Percentiles rank a stretch among this genome's conserved stretches.
phyloP scores from a whole-genome alignment of 1,140 invertebrate genomes.

The Calliphora vicina region DNA sequence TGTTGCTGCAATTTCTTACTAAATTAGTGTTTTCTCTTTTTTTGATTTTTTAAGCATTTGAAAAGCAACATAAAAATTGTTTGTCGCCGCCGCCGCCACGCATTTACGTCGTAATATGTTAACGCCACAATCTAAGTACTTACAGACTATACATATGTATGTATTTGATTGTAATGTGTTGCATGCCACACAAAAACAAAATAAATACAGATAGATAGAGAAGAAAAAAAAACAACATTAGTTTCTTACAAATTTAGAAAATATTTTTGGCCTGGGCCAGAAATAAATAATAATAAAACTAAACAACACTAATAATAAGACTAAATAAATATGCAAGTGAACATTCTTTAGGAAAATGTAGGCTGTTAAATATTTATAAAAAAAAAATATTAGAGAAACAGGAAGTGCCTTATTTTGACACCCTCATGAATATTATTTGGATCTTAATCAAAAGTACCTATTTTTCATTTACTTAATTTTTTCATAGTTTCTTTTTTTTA shows the following conservation, averaged over 20 bases:
- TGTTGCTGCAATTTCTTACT: too few relatives aligned
- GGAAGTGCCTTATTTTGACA: too few relatives aligned
- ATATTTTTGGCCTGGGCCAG: slow-evolving; percentile 49
- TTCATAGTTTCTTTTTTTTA: too few relatives aligned
- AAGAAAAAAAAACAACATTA: not conserved
- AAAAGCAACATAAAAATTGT: not conserved
- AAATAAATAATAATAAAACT: not conserved
- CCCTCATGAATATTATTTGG: too few relatives aligned
- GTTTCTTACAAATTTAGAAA: slow-evolving; percentile 57
- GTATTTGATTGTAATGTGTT: not conserved
- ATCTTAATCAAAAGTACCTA: too few relatives aligned
- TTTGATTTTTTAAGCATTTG: not conserved
- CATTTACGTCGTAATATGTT: not conserved
- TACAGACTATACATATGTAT: not conserved
- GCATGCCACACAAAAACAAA: not conserved
- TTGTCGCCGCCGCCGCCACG: not conserved
- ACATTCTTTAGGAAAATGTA: not conserved
- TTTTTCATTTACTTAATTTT: too few relatives aligned
- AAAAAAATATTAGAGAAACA: too few relatives aligned
- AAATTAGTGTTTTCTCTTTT: too few relatives aligned
- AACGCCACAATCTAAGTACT: not conserved
- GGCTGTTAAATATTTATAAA: not conserved
- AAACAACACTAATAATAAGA: not conserved
- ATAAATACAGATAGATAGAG: not conserved
- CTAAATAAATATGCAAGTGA: too few relatives aligned